These are phyloP conservation scores for Arbacia lixula DNA, from an alignment of 53 echinoderm and acorn worm species.

Conservation along the genomic window DNA sequence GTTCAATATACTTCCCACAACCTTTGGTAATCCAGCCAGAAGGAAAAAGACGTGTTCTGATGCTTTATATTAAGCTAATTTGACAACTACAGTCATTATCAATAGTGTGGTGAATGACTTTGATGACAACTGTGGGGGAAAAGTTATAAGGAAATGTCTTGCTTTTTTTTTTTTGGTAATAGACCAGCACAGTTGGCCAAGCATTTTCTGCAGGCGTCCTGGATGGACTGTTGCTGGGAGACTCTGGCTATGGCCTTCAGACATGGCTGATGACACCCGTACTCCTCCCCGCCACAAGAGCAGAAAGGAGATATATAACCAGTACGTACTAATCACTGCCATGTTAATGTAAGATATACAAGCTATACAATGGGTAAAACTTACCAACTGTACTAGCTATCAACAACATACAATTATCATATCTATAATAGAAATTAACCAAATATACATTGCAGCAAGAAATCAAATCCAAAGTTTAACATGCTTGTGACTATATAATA, in stretches of 20 bases:
- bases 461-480: not conserved
- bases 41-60: not conserved
- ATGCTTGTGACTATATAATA: not conserved
- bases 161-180: not conserved
- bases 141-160: not conserved
- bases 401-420: not conserved
- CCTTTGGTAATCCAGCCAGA: not conserved
- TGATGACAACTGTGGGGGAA: not conserved
- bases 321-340: not conserved
- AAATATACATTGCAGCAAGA: not conserved
- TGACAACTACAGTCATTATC: not conserved
- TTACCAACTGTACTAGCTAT: not conserved
- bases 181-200: conserved; percentile 11
- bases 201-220: not conserved
- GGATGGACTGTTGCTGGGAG: conserved; percentile 43
- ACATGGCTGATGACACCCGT: conserved; percentile 63
- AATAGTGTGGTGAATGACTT: not conserved
- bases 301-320: conserved; percentile 21
- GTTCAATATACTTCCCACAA: not conserved
- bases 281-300: conserved; percentile 28
- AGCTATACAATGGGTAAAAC: not conserved
- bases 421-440: not conserved
- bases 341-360: too few relatives aligned
- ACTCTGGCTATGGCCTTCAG: conserved; percentile 46
- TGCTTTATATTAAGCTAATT: not conserved